Conservation (phyloP, 2,113 vertebrate genomes). For the Crocuta crocuta region DNA sequence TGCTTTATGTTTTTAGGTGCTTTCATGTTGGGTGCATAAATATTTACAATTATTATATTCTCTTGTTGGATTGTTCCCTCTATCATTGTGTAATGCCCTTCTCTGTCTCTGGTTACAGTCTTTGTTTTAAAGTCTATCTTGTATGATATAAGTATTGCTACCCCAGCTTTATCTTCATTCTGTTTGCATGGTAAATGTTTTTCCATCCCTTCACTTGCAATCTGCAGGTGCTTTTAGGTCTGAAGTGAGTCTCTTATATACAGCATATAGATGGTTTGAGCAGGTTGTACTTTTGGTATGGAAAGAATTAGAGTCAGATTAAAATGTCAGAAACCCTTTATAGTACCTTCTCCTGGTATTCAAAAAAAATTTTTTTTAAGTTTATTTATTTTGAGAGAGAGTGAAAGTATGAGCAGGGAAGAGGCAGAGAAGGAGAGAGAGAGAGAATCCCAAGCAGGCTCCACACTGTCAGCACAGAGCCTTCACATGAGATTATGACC, state of each 20-base stretch:
- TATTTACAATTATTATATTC: neutral
- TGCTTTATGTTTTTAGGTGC: neutral
- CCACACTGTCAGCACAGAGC: too few relatives aligned
- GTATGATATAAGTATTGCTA: neutral
- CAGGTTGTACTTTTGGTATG: neutral
- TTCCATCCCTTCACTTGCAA: neutral
- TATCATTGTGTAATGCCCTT: neutral
- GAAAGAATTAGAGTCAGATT: neutral
- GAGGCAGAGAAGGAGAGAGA: too few relatives aligned
- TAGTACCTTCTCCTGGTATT: neutral
- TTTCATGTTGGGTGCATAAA: neutral
- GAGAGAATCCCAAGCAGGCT: too few relatives aligned
- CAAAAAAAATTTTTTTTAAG: neutral
- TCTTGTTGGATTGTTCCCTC: neutral
- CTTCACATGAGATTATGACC: too few relatives aligned
- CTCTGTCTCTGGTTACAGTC: neutral
- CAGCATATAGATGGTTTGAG: neutral
- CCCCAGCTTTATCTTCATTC: neutral
- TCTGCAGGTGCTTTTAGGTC: neutral
- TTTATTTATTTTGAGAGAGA: too few relatives aligned
- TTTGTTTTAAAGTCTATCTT: neutral
- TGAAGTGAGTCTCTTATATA: neutral
- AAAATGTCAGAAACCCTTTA: neutral
- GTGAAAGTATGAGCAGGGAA: too few relatives aligned
- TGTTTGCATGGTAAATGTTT: neutral